Base-by-base conservation (phyloP, 2,113 vertebrate genomes). In the Naja naja region DNA sequence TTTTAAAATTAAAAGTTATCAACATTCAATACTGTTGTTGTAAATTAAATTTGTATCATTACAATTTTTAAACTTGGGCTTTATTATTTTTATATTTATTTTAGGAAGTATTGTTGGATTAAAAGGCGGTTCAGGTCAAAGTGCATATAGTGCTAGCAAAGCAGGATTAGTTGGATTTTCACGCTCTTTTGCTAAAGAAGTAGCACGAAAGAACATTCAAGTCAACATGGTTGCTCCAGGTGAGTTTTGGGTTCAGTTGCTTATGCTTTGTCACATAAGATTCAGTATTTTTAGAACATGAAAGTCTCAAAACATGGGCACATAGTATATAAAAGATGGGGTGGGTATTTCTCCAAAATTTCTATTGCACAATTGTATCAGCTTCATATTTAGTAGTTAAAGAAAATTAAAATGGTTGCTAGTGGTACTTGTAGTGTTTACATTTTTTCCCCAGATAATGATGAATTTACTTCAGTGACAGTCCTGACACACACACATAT, bases 141-240 rank as follows among this genome's bases (percentile, higher is more conserved):
- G 97, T 85, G 97, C 97, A 0, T 99, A 99, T 96, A 98, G 99
- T 47, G 98, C 98, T 97, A 98, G 97, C 94, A 99, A 99, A 97
- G 98, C 98, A 53, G 99, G 98, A 85, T 96, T 99, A 14, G 97
- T 99, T 91, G 99, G 99, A 81, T 99, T 99, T 98, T 99, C 99
- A 25, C 97, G 98, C 45, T 99, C 99, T 52, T 97, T 99, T 93
- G 99, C 99, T 90, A 99, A 99, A 97, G 99, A 99, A 97, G 98
- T 99, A 1, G 98, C 97, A 14, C 98, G 97, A 94, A 98, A 98
- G 30, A 97, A 98, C 87, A 97, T 99, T 94, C 97, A 98, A 87
- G 98, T 99, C 64, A 99, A 99, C 47, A 97, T 99, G 64, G 97
- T 99, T 94, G 98, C 98, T 96, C 99, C 99, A 97, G 99, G 99